Base-by-base conservation (phyloP, 2,797 vertebrate species). In the Paramormyrops hopkinsi region DNA sequence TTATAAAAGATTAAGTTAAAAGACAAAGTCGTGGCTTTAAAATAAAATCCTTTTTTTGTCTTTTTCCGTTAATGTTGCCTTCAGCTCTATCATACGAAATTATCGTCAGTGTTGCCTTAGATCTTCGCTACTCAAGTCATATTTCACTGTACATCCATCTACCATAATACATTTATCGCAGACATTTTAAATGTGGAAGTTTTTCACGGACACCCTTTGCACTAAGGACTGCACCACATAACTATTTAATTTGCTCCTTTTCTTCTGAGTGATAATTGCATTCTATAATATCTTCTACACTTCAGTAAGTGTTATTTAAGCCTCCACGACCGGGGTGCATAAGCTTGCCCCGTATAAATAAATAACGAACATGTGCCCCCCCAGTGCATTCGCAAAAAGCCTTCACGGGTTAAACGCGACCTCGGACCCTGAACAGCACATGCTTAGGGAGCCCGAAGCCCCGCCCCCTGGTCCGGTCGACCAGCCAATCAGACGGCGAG, bases 401-500 rank as follows among this genome's bases (percentile, higher is more conserved):
- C 25, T 73, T 41, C 51, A 53, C 89, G 69, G 89, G 89, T 89
- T 86, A 76, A 86, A 44, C 50, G 11, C 29, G 50, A 86, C 65
- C 79, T 62, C 88, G 79, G 46, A 33, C 88, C 14, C 41, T 33
- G 59, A 69, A 37, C 59, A 2, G 14, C 46, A 89, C 59, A n/a
- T 86, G 48, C 83, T 48, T n/a, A 7, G 17, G 46, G 88, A 53
- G 29, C 46, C 48, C 25, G 65, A 84, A 87, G 62, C 86, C 65
- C 89, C 86, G 76, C 90, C 44, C 87, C 59, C 44, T 48, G 19
- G 46, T 22, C 65, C 79, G 83, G 53, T 62, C 86, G 83, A 22
- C 4, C 89, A 87, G 87, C 91, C 88, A 86, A 89, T 88, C 48
- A 46, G 50, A 69, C 33, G 22, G 37, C 59, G 87, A 88, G 86